Conservation (phyloP, 2,888 invertebrate species). For the Julus scandinavius region DNA sequence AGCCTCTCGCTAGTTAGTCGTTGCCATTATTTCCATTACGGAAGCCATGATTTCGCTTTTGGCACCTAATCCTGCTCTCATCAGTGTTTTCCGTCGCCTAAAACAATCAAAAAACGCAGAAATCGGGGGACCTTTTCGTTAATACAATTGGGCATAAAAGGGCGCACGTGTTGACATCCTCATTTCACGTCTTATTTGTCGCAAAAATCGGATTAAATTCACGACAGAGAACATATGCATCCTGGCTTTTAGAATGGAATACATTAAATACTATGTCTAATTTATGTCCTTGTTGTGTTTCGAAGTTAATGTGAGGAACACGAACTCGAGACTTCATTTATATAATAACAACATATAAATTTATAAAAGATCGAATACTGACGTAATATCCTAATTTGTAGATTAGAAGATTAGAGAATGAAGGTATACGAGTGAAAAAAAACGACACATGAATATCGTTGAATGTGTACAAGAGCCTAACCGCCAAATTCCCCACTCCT, state of each 20-base stretch:
- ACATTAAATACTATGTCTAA: not conserved
- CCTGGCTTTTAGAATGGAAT: not conserved
- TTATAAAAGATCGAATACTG: no score
- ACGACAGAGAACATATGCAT: not conserved
- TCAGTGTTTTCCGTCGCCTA: not conserved
- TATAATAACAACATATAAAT: no score
- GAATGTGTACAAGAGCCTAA: no score
- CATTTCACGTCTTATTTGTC: conserved; percentile 32
- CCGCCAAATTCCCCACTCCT: no score
- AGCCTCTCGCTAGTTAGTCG: not conserved
- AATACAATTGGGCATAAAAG: not conserved
- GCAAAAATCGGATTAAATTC: not conserved
- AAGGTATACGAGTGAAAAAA: no score
- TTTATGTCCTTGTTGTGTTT: not conserved
- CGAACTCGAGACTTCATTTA: not conserved
- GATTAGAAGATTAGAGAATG: no score
- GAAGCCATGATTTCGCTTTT: not conserved
- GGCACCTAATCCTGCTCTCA: not conserved
- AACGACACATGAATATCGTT: no score
- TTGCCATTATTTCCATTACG: conserved; percentile 29
- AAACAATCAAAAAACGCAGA: conserved; percentile 31
- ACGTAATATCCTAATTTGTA: no score
- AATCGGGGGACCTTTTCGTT: not conserved
- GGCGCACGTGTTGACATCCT: conserved; percentile 23
- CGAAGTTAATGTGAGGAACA: not conserved